Evolutionary conservation across 1,140 invertebrate genomes (phyloP), one percentile per base, ranked within the genome.

Genomic region (Pseudomyrmex sp.): DNA sequence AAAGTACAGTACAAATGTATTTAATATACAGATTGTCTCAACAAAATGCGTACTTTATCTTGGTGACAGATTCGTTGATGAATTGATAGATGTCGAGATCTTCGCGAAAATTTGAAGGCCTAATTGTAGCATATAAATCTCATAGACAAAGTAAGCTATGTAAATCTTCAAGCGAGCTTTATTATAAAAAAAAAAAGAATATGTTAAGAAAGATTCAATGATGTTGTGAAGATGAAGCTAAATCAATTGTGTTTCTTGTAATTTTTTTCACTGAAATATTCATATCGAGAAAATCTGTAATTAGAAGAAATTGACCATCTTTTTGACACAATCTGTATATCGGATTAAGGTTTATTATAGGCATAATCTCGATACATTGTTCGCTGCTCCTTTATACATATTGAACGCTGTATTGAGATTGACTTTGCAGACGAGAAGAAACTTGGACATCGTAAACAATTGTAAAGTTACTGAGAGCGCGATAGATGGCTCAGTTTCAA

Each of bases 1-100:
- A 23, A 62, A 76, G 74, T 72, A 56, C 3, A 72, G 62, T 77
- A 77, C 68, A 87, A 59, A 86, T 77, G n/a, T 82, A 80, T 85
- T 69, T 85, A 82, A 72, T 66, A 52, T 80, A 86, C 70, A 63
- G 68, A 75, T 13, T 46, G 52, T 50, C 44, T 58, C 63, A 58
- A 65, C 69, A 79, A 79, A 79, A 77, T 69, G 18, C 2, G 54
- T 46, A 65, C 66, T 59, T 80, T 13, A 44, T 80, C 18, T 77
- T 12, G 35, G 0, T 35, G 23, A 80, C 44, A 72, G 54, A 80
- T 59, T 80, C 1, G 48, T 23, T 10, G 3, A 59, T 46, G 26
- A 65, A n/a, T 44, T 65, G 5, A 20, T 13, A 76, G 63, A 35
- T 59, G n/a, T 70, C 2, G 15, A 46, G 15, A 56, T 7, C 20